Evolutionary conservation across 1,140 invertebrate species (phyloP), one percentile per base, ranked within the genome.

Genomic region (Rhysida immarginata): DNA sequence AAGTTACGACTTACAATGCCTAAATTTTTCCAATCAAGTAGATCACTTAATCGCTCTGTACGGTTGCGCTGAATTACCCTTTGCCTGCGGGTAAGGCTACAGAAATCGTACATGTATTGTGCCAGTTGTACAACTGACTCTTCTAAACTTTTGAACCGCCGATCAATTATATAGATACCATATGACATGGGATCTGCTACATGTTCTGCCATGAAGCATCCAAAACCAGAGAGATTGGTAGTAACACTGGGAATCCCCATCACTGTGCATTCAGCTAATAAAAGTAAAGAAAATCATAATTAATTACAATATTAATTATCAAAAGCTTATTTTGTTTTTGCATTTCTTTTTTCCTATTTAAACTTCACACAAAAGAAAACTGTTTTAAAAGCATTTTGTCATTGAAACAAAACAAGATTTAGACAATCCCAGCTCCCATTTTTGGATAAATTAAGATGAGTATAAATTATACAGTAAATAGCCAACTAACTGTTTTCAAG

Each of bases 201-300:
- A 66, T 99, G 92, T 64, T 99, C 92, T 64, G 94, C 80, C 88
- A 99, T 99, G 68, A 99, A 99, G 69, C 95, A 99, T 21, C 96
- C 96, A 71, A 99, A 99, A 27, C 92, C 88, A 41, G 93, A 98
- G 16, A 99, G 73, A 71, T 99, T 99, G 11, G 96, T 99, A 0
- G 94, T 95, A 52, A 98, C 81, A 63, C 88, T 95, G 0, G 95
- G 95, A 63, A 98, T 96, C 1, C 96, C 96, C 95, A 99, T 98
- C 3, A 99, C 94, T 0, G 96, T 99, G 66, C 96, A 99, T 72
- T 99, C 96, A 2, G 95, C 96, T 74, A 23, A 24, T 5, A 46
- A 27, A 54, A 46, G 21, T 45, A 56, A 29, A 35, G 24, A 48
- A 56, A 46, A n/a, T n/a, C n/a, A n/a, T n/a, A n/a, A n/a, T n/a